Percentiles rank a stretch among this genome's conserved stretches.
Evolutionary conservation across 2,888 invertebrate genomes (phyloP).

Genomic region (Andrena flavipes): DNA sequence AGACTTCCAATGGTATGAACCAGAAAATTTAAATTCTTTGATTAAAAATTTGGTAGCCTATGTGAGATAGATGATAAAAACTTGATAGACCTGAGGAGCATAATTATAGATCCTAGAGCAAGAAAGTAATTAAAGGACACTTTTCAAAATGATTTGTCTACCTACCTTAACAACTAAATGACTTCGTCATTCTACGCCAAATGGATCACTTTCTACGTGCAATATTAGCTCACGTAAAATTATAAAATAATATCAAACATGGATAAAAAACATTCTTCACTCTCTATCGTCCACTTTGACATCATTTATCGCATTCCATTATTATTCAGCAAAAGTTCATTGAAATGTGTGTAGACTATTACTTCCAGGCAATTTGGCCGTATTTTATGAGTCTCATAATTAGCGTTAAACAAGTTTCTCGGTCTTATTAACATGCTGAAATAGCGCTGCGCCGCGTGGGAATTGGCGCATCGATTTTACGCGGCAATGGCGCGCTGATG

Average conservation of each 20-base stretch:
- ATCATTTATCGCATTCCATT: neutral
- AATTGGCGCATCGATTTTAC: conserved; percentile 59
- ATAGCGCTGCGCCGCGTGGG: conserved; percentile 14
- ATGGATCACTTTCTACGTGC: too few species aligned
- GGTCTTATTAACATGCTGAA: conserved; percentile 40
- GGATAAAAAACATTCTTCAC: neutral
- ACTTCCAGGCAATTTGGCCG: neutral
- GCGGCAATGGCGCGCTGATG: conserved; percentile 49
- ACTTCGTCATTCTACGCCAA: too few species aligned
- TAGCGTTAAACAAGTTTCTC: conserved; percentile 34
- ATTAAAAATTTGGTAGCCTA: too few species aligned
- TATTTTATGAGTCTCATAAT: conserved; percentile 22
- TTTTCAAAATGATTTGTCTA: too few species aligned
- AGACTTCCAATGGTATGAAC: too few species aligned
- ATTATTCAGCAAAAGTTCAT: neutral
- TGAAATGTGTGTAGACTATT: neutral
- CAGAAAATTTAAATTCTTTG: too few species aligned
- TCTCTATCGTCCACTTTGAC: neutral
- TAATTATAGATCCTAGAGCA: too few species aligned
- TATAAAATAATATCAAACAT: neutral
- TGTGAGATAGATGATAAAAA: too few species aligned
- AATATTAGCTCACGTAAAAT: too few species aligned
- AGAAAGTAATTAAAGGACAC: too few species aligned
- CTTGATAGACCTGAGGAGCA: too few species aligned
- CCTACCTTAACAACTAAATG: too few species aligned